These are phyloP conservation scores for Molossus alvarezi DNA, from an alignment of 2,797 vertebrate genomes.

Conservation along the genomic window DNA sequence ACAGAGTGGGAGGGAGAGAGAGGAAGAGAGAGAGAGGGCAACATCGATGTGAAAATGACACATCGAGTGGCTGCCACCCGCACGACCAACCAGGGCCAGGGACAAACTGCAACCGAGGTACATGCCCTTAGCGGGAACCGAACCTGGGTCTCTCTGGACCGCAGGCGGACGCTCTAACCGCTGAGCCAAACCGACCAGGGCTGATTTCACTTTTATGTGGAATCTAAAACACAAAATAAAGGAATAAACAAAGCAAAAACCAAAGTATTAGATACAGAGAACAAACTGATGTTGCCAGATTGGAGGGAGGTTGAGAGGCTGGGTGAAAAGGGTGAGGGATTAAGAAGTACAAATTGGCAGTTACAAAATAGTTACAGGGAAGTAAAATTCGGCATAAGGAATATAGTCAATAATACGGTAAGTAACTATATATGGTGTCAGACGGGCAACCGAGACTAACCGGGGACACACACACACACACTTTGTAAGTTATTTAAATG, in stretches of 20 bases:
- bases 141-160: too few species aligned
- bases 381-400: neutral
- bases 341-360: neutral
- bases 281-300: neutral
- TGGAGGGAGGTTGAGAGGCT: neutral
- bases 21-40: too few species aligned
- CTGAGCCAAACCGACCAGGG: too few species aligned
- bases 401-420: neutral
- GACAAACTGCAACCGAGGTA: too few species aligned
- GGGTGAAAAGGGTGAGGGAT: neutral
- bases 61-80: too few species aligned
- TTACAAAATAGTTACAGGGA: neutral
- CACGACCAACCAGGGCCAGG: too few species aligned
- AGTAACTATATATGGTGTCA: neutral
- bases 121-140: too few species aligned
- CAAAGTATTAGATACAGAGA: neutral
- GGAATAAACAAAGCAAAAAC: neutral
- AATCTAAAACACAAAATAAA: neutral
- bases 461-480: too few species aligned
- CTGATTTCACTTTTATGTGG: neutral
- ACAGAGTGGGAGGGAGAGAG: too few species aligned
- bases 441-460: neutral
- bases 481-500: neutral
- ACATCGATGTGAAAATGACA: too few species aligned
- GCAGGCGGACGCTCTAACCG: too few species aligned